Conservation (phyloP, 2,888 invertebrate genomes). For the Tortrix viridana region DNA sequence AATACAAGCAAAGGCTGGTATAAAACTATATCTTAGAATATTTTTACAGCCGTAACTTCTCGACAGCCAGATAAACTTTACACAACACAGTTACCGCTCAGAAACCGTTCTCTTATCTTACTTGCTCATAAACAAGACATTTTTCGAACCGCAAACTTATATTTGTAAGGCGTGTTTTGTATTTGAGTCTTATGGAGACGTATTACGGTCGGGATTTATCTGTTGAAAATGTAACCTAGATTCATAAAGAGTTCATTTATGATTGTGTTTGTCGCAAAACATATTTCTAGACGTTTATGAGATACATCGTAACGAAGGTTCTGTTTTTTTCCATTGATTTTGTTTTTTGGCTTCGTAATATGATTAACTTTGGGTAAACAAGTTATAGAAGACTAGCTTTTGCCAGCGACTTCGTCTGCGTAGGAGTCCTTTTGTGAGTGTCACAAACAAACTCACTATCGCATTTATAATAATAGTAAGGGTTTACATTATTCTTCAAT, state of each 20-base stretch:
- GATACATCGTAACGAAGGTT: not conserved
- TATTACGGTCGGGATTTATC: not conserved
- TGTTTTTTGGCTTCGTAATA: not conserved
- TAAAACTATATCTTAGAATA: not conserved
- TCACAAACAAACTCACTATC: too few relatives aligned
- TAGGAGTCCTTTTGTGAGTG: too few relatives aligned
- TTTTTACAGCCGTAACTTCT: not conserved
- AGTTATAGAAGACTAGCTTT: not conserved
- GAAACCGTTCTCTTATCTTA: constrained; percentile 6
- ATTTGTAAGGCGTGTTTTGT: not conserved
- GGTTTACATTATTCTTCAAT: too few relatives aligned
- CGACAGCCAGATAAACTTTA: constrained; percentile 1
- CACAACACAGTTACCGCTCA: not conserved
- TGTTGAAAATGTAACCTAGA: not conserved
- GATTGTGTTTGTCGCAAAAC: constrained; percentile 10
- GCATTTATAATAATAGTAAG: too few relatives aligned
- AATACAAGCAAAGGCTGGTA: too few relatives aligned
- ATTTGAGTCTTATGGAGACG: not conserved
- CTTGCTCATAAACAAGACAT: constrained; percentile 1
- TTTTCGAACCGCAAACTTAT: constrained; percentile 4
- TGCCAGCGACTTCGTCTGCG: too few relatives aligned
- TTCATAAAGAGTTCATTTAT: constrained; percentile 20
- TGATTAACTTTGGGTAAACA: not conserved
- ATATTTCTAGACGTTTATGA: constrained; percentile 12
- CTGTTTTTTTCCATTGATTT: constrained; percentile 7